Evolutionary conservation across 2,797 vertebrate genomes (phyloP).

Genomic region (Poliocrania exsul): DNA sequence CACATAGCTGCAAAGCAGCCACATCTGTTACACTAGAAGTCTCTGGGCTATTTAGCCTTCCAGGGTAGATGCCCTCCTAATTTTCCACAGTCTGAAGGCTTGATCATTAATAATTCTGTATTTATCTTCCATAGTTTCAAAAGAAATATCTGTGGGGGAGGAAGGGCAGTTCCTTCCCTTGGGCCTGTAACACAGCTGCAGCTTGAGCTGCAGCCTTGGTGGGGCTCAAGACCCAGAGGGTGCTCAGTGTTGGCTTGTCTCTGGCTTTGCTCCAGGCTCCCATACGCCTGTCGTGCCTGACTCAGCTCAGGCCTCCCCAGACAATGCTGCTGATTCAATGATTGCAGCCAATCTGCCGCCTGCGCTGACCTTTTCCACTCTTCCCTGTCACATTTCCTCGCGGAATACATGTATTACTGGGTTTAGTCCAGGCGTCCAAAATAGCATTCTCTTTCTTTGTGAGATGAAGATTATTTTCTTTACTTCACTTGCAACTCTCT

Average conservation of each 20-base stretch:
- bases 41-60: neutral
- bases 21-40: neutral
- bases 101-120: neutral
- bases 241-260: neutral
- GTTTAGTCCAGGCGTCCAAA: neutral
- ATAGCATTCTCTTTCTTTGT: neutral
- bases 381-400: neutral
- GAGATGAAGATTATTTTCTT: neutral
- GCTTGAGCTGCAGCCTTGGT: neutral
- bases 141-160: neutral
- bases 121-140: neutral
- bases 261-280: neutral
- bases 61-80: neutral
- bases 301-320: neutral
- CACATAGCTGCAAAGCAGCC: neutral
- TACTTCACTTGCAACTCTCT: neutral
- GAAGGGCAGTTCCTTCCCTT: neutral
- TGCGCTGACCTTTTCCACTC: neutral
- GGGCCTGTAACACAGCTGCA: neutral
- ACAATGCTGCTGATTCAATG: neutral
- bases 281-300: fast-evolving
- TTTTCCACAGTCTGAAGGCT: neutral
- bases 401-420: neutral
- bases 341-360: neutral
- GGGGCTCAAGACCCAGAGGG: neutral